Base-by-base conservation (phyloP, 2,797 vertebrate genomes). In the Denticeps clupeoides region DNA sequence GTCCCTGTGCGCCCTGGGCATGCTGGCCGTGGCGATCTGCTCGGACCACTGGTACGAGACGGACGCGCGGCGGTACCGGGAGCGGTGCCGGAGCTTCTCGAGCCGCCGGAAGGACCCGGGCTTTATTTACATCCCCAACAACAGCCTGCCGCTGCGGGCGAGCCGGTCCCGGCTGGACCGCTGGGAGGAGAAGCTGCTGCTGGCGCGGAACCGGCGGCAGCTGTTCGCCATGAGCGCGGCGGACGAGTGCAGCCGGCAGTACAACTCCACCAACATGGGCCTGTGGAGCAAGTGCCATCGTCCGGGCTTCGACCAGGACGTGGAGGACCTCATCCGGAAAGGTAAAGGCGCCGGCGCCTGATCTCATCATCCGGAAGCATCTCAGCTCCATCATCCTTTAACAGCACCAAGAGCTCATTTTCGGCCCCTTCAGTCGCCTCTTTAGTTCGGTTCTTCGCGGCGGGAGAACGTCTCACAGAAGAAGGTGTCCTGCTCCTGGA, bases 1-100 rank as follows among this genome's bases (percentile, higher is more conserved):
- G 47, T 94, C 94, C 63, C 81, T 99, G 45, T 96, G 91, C 77
- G 92, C 94, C 74, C 81, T 99, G 67, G 93, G 87, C 65, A 97
- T 99, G 93, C 85, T 99, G 78, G 93, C 93, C 1, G 93, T 96
- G 79, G 94, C 93, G 10, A 88, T 97, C 77, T 95, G 93, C 76
- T 97, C 94, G 16, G 93, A 97, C 78, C 93, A 99, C 73, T 99
- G 94, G 94, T 99, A 99, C 5, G 93, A 99, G 74, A 99, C 94
- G 23, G 93, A 99, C 81, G 93, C 93, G 71, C 78, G 93, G 66
- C 85, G 93, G 73, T 95, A 99, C 81, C 73, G 89, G 54, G 94
- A 97, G 70, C 82, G 93, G 55, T 99, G 94, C 87, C 88, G 91
- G 67, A 91, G 86, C 76, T 89, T 94, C 65, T 91, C 89, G 55